Conservation (phyloP, 2,797 vertebrate genomes). For the Eidolon dupreanum region DNA sequence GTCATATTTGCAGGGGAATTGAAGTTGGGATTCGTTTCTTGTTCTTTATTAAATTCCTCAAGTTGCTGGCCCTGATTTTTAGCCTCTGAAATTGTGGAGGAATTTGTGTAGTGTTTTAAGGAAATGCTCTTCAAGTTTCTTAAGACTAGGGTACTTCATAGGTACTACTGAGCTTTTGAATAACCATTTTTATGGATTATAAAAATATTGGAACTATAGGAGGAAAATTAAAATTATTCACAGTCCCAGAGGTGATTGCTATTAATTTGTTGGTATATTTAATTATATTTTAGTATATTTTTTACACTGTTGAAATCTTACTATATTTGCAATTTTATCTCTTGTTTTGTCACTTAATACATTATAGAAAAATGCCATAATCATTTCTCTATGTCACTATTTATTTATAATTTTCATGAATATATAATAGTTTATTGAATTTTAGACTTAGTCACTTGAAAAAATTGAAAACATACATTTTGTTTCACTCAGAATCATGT, state of each 20-base stretch:
- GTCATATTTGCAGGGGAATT: slow-evolving; percentile 79
- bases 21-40: slow-evolving; percentile 73
- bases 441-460: slow-evolving; percentile 10
- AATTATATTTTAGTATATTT: slow-evolving; percentile 8
- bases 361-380: background rate
- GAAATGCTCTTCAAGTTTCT: background rate
- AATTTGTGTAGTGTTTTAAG: slow-evolving; percentile 54
- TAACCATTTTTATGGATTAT: background rate
- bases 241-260: background rate
- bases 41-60: slow-evolving; percentile 79
- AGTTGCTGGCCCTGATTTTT: slow-evolving; percentile 66
- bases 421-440: background rate
- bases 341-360: slow-evolving; percentile 1
- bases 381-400: background rate
- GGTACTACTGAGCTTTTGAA: background rate
- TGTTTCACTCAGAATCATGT: slow-evolving; percentile 1
- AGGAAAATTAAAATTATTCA: slow-evolving; percentile 24
- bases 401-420: slow-evolving; percentile 30
- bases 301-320: background rate
- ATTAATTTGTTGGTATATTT: slow-evolving; percentile 27
- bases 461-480: background rate
- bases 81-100: slow-evolving; percentile 60
- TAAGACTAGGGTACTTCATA: background rate
- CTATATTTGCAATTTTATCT: background rate
- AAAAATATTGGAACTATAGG: background rate